Evolutionary conservation across 2,797 vertebrate species (phyloP).

Genomic region (Taenioides sp.): DNA sequence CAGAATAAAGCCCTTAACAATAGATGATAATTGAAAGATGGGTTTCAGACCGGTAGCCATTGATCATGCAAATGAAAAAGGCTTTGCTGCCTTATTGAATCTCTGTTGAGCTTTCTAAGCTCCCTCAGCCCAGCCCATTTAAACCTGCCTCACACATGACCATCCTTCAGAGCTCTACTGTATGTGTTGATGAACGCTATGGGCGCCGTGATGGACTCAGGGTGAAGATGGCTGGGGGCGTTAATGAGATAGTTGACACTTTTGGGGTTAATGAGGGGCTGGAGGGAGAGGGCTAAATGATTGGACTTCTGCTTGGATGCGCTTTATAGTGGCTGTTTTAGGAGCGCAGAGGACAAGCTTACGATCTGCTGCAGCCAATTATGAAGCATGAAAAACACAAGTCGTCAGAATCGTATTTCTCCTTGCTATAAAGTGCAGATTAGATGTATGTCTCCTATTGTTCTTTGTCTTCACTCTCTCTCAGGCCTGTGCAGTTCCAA

Average conservation of each 20-base stretch:
- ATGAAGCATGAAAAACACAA: conserved; percentile 65
- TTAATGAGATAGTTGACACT: conserved; percentile 79
- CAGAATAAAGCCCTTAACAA: conserved; percentile 78
- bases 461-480: conserved; percentile 72
- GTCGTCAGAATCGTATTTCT: conserved; percentile 61
- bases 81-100: conserved; percentile 60
- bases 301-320: conserved; percentile 77
- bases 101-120: conserved; percentile 50
- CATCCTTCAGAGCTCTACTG: conserved; percentile 22
- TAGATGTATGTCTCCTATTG: conserved; percentile 71
- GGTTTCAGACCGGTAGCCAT: conserved; percentile 68
- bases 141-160: conserved; percentile 47
- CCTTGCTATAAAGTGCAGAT: conserved; percentile 68
- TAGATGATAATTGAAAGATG: conserved; percentile 79
- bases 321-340: conserved; percentile 63
- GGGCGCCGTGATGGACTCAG: conserved; percentile 56
- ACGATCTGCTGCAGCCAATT: conserved; percentile 63
- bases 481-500: conserved; percentile 69
- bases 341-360: conserved; percentile 48
- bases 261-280: conserved; percentile 78
- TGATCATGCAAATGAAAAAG: conserved; percentile 75
- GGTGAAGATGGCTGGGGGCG: conserved; percentile 64
- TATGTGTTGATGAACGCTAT: conserved; percentile 65
- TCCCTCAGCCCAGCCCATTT: conserved; percentile 29
- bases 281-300: conserved; percentile 76